Base-by-base conservation (phyloP, 2,888 invertebrate genomes). In the Lingula anatina region DNA sequence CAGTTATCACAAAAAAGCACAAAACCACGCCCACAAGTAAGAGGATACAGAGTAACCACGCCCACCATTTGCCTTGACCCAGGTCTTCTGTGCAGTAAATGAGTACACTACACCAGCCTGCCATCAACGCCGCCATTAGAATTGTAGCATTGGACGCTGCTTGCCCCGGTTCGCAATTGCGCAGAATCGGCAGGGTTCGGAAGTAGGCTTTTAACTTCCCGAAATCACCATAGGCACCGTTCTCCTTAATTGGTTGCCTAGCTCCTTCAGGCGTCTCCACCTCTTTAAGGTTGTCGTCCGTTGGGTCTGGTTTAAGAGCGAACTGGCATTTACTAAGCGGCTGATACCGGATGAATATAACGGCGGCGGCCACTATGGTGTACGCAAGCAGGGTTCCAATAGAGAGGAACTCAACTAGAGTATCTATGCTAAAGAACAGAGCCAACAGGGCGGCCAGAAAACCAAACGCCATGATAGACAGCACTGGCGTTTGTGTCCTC, bases 361-460 rank as follows among this genome's bases (percentile, higher is more conserved):
- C 88, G 50, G 88, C 87, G 9, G 89, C 88, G 57, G 90, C 89
- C 5, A 92, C 91, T 55, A 92, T 88, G 3, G 90, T 89, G 71
- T 91, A 92, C 1, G 53, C 49, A 15, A 66, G 39, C 35, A 70
- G 59, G 28, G 63, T 62, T 12, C 63, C 61, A 9, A 93, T 90
- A 1, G 92, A 91, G 88, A 92, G 90, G 71, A 93, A 90, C 68
- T 92, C 90, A 0, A 93, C 90, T 31, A 94, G 79, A 63, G 89
- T 89, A 62, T 89, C 86, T 57, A 93, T 80, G 75, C 93, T 91
- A 64, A 92, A 89, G 28, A 91, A 73, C 39, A 93, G 78, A 5
- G 92, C 90, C 46, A 91, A 85, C 0, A 87, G 51, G 2, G 66
- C 59, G n/a, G 65, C 58, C 3, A 67, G 23, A 1, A 59, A 40